These are phyloP conservation scores for Brachionus rubens DNA, from an alignment of 1,140 invertebrate species.

Conservation along the genomic window DNA sequence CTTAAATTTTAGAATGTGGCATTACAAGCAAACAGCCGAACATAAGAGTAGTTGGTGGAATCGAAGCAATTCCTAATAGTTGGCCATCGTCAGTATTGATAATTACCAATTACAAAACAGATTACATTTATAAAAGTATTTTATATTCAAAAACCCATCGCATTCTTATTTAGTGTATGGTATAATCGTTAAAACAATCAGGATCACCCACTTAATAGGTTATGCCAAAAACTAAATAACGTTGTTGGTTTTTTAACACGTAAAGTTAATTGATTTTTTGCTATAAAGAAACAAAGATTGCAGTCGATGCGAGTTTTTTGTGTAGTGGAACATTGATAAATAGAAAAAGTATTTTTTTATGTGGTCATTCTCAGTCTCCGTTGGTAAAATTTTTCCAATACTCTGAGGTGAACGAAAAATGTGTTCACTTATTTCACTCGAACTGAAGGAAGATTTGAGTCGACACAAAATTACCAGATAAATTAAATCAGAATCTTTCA, in stretches of 20 bases:
- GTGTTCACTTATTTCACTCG: no score
- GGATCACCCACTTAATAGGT: no score
- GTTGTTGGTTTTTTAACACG: not conserved
- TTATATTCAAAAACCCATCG: not conserved
- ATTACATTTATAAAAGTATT: conserved; percentile 9
- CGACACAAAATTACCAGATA: not conserved
- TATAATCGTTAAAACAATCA: no score
- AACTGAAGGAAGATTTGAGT: no score
- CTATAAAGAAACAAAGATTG: not conserved
- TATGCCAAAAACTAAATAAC: no score
- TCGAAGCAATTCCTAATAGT: conserved; percentile 29
- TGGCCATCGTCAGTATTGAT: conserved; percentile 17
- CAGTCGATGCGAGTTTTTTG: conserved; percentile 10
- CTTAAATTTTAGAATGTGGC: conserved; percentile 43
- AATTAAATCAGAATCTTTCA: not conserved
- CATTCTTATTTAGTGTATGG: no score
- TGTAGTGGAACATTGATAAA: conserved; percentile 40
- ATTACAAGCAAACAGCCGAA: not conserved
- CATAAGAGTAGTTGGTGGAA: conserved; percentile 14
- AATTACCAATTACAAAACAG: conserved; percentile 2
- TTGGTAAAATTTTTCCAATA: no score
- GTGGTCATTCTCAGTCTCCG: no score
- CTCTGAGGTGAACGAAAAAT: no score
- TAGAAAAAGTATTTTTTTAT: conserved; percentile 13
- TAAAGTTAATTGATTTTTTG: not conserved